Base-by-base conservation (phyloP, 53 echinoderm and acorn worm genomes). In the Paelopatides confundens region DNA sequence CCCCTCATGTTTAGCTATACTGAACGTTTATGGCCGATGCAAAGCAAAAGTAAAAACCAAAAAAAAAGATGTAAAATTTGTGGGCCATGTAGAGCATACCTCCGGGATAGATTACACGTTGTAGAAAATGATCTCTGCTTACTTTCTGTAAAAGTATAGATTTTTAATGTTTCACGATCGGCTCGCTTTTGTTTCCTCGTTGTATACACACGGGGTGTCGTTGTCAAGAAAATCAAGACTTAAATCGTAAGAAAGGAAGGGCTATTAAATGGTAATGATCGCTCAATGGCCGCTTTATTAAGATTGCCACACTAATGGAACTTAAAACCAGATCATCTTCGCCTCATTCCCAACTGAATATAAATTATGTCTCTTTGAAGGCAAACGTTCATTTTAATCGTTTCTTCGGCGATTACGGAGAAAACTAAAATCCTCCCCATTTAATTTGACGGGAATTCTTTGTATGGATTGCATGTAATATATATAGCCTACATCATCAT, bases 51-150 rank as follows among this genome's bases (percentile, higher is more conserved):
- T n/a, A n/a, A n/a, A n/a, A n/a, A n/a, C n/a, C n/a, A n/a, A n/a
- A 71, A 39, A 68, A 71, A 39, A 71, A 39, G 71, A 71, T 40
- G 40, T 28, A n/a, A 39, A 71, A 71, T 71, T 71, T 71, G 71
- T 71, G 71, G 46, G 43, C 46, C 71, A 40, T 40, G n/a, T n/a
- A 40, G 35, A 71, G 71, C 71, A 71, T 28, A 71, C 71, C 71
- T 71, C 34, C 46, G 71, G 71, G 71, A 71, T 71, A 71, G 36
- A 71, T 71, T 39, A 71, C 71, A 71, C 28, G 40, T 54, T 10
- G 71, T 46, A 36, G 34, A 28, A 71, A 46, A 71, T 18, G 71
- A 39, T 71, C 38, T 71, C 71, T 39, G 71, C 46, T 39, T 71
- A 17, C 40, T 54, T 71, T 27, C 24, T n/a, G n/a, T n/a, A n/a